Conservation (phyloP, 2,888 invertebrate species). For the Drosophila rubida region DNA sequence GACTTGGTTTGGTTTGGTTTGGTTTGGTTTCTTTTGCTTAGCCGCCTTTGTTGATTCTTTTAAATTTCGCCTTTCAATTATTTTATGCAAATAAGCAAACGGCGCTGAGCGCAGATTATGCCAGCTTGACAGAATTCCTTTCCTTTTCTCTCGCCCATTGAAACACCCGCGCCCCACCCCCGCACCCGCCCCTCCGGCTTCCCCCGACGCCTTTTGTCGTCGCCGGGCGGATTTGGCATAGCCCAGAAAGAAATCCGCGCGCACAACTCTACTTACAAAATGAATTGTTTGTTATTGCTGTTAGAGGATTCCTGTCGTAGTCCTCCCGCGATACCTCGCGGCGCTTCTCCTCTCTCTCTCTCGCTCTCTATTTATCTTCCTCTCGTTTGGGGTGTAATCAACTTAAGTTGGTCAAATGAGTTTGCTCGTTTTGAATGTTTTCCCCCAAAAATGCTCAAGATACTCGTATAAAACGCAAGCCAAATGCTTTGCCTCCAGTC, state of each 20-base stretch:
- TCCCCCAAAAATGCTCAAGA: conserved; percentile 21
- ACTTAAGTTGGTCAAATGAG: conserved; percentile 79
- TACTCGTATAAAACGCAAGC: conserved; percentile 35
- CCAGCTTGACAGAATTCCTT: conserved; percentile 73
- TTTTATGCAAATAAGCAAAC: conserved; percentile 79
- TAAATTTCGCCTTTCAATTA: conserved; percentile 79
- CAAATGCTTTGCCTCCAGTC: conserved; percentile 34
- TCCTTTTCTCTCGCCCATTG: conserved; percentile 21
- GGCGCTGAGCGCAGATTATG: conserved; percentile 72
- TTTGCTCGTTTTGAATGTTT: conserved; percentile 63
- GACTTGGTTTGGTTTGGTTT: conserved; percentile 17
- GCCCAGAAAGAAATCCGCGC: conserved; percentile 59
- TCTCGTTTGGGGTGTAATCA: conserved; percentile 59
- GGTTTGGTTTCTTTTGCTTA: conserved; percentile 29
- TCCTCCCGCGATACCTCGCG: background rate
- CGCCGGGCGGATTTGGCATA: conserved; percentile 33
- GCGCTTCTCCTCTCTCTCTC: background rate
- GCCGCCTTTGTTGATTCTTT: conserved; percentile 72
- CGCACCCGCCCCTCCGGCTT: background rate
- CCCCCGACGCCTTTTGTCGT: conserved; percentile 11
- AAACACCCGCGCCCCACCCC: too few species aligned
- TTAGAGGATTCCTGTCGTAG: conserved; percentile 32
- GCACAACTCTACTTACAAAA: conserved; percentile 63
- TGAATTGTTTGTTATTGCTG: conserved; percentile 73
- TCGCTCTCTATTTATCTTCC: background rate